Evolutionary conservation across 2,797 vertebrate genomes (phyloP), one percentile per base, ranked within the genome.

Genomic region (Thamnophis elegans): DNA sequence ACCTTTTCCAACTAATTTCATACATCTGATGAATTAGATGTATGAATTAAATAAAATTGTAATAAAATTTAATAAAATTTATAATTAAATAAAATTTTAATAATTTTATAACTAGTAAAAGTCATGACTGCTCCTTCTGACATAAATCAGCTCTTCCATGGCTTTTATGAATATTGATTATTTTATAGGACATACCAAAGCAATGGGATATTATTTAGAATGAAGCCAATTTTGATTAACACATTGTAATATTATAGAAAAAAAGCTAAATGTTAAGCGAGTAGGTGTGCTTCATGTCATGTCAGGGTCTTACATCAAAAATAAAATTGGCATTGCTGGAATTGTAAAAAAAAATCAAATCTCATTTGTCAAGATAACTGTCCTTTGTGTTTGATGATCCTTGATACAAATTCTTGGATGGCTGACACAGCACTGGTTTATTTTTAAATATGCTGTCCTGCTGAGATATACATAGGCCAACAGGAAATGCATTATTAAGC

Each of bases 191-290:
- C 22, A 91, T 85, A 62, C 0, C 0, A 55, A 59, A 85, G n/a
- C 20, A 60, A 47, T 3, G 9, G 87, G 86, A 14, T 9, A 26
- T 1, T 78, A 56, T 90, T 94, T 32, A 62, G 54, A 88, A 85
- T 92, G 88, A 88, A 85, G 92, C 73, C 73, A 82, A 47, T 62
- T 8, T 47, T 91, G 28, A 1, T 56, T 92, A 85, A 58, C 55
- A 82, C 1, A 32, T 28, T 89, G 1, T 1, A 0, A 11, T 10
- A 0, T 28, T 14, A 56, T 91, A 0, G 0, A 10, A 87, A 62
- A 42, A 82, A 82, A 18, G 20, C 0, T 47, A 51, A 42, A 47
- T 25, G 73, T 82, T 47, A 82, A 47, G 36, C 25, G 10, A 25
- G 36, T 42, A 82, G 11, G 36, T 56, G 32, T 90, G 1, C 58